Conservation (phyloP, 2,888 invertebrate genomes). For the Phasia obesa region DNA sequence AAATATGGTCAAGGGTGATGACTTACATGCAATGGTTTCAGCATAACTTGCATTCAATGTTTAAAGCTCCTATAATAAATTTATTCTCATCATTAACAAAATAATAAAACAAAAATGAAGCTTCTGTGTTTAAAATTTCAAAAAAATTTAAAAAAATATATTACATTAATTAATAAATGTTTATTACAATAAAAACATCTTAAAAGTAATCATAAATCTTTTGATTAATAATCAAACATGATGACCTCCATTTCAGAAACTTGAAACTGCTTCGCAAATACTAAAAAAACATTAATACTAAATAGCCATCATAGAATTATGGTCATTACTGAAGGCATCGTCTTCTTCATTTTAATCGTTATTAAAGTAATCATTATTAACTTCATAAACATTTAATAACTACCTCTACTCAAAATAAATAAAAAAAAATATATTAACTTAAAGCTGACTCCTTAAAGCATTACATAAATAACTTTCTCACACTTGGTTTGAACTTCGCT, state of each 20-base stretch:
- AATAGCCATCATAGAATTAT: constrained; percentile 28
- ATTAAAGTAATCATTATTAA: constrained; percentile 24
- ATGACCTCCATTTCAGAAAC: constrained; percentile 54
- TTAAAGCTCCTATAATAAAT: background rate
- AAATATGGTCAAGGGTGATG: no score
- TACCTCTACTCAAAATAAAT: constrained; percentile 22
- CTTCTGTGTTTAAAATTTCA: constrained; percentile 27
- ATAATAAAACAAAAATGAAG: constrained; percentile 2
- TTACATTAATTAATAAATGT: constrained; percentile 51
- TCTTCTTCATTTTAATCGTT: background rate
- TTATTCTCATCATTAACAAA: background rate
- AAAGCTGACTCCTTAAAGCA: constrained; percentile 58
- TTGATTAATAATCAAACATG: constrained; percentile 52
- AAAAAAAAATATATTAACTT: constrained; percentile 13
- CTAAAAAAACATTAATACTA: constrained; percentile 21
- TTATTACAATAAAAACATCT: constrained; percentile 26
- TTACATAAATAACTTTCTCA: constrained; percentile 71
- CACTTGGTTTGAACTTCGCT: constrained; percentile 47
- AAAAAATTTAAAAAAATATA: no score
- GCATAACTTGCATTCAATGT: no score
- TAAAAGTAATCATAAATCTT: constrained; percentile 53
- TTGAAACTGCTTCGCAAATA: constrained; percentile 15
- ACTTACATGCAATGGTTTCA: no score
- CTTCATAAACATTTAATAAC: constrained; percentile 59
- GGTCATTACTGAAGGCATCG: background rate